Conservation (phyloP, 2,888 invertebrate genomes). For the Drosophila affinis region DNA sequence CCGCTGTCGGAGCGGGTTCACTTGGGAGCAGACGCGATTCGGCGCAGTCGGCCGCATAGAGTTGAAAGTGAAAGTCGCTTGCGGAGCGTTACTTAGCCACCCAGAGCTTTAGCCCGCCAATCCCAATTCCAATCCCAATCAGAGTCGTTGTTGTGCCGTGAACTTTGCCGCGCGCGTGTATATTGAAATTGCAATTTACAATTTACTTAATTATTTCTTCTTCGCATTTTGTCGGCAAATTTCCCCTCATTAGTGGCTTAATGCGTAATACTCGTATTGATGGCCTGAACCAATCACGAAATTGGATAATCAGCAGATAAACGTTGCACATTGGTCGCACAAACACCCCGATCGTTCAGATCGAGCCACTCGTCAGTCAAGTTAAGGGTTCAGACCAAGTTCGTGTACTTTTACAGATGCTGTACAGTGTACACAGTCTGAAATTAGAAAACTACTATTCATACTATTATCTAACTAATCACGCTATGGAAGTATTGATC, state of each 20-base stretch:
- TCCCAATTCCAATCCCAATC: slow-evolving; percentile 34
- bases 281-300: slow-evolving; percentile 31
- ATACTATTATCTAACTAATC: no score
- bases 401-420: neutral
- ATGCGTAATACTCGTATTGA: slow-evolving; percentile 58
- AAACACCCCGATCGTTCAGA: neutral
- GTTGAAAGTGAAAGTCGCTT: slow-evolving; percentile 72
- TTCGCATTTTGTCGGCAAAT: slow-evolving; percentile 58
- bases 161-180: slow-evolving; percentile 71
- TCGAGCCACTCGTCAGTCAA: neutral
- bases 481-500: no score
- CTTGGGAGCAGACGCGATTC: slow-evolving; percentile 17
- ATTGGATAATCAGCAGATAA: slow-evolving; percentile 12
- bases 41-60: slow-evolving; percentile 60
- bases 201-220: slow-evolving; percentile 71
- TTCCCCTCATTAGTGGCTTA: slow-evolving; percentile 70
- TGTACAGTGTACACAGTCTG: neutral
- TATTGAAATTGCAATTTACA: slow-evolving; percentile 72
- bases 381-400: neutral
- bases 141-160: slow-evolving; percentile 50
- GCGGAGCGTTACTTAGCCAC: slow-evolving; percentile 27
- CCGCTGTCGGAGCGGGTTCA: slow-evolving; percentile 32
- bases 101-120: slow-evolving; percentile 45
- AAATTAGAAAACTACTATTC: no score
- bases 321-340: slow-evolving; percentile 1